A percentile compares a stretch with the other conserved stretches of the same genome.
phyloP scores from a whole-genome alignment of 2,888 invertebrate genomes.

The Phasia obesa region DNA sequence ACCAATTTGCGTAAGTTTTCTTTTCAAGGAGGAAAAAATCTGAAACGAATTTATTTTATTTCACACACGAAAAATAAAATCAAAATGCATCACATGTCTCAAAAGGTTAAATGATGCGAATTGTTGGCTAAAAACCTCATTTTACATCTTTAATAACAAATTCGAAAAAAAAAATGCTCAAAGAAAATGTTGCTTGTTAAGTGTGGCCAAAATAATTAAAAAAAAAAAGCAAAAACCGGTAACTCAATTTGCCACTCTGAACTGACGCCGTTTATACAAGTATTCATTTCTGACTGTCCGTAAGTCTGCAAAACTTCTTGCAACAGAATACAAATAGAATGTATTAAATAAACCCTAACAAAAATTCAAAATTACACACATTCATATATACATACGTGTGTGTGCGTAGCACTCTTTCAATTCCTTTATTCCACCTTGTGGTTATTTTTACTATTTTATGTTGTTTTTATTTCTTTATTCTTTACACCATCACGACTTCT shows the following conservation, averaged over 20 bases:
- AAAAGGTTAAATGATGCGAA: too few species aligned
- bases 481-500: conserved; percentile 26
- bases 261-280: conserved; percentile 54
- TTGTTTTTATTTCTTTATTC: conserved; percentile 27
- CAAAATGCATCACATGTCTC: too few species aligned
- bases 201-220: conserved; percentile 63
- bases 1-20: too few species aligned
- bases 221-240: conserved; percentile 63
- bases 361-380: not conserved
- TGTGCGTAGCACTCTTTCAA: conserved; percentile 39
- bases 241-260: conserved; percentile 66
- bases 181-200: conserved; percentile 54
- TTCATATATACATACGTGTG: not conserved
- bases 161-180: conserved; percentile 5
- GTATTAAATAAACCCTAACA: not conserved
- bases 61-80: too few species aligned
- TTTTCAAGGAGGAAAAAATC: too few species aligned
- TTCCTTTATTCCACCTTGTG: conserved; percentile 39
- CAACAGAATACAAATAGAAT: conserved; percentile 35
- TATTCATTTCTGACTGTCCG: conserved; percentile 17
- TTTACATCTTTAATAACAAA: too few species aligned
- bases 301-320: conserved; percentile 47
- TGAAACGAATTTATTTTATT: too few species aligned
- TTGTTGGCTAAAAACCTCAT: too few species aligned
- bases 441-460: conserved; percentile 52